These are phyloP conservation scores for Aethes cnicana DNA, from an alignment of 2,888 invertebrate genomes.

Conservation along the genomic window DNA sequence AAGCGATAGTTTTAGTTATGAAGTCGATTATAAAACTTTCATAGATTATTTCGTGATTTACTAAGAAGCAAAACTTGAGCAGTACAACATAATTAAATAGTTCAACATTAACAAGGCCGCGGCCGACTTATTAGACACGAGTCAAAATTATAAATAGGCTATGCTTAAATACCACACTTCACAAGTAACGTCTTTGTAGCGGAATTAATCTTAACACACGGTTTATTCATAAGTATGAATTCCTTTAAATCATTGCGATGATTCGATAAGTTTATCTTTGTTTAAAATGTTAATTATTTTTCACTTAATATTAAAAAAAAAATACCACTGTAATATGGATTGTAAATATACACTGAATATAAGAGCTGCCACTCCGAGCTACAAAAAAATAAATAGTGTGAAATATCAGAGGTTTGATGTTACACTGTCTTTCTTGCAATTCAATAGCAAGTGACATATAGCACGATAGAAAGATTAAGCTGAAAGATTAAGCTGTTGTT, in stretches of 20 bases:
- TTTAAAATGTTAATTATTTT: too few species aligned
- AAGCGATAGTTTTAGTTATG: constrained; percentile 37
- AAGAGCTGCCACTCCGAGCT: too few species aligned
- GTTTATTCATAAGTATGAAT: not conserved
- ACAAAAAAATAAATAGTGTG: too few species aligned
- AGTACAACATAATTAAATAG: constrained; percentile 35
- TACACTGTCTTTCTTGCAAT: too few species aligned
- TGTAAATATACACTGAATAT: too few species aligned
- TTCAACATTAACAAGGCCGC: constrained; percentile 22
- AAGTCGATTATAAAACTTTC: constrained; percentile 7
- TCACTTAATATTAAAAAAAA: too few species aligned
- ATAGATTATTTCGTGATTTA: constrained; percentile 30
- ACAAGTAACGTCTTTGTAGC: not conserved
- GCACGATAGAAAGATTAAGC: too few species aligned
- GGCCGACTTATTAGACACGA: not conserved
- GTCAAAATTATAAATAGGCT: constrained; percentile 19
- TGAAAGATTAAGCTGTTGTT: too few species aligned
- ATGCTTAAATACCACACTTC: constrained; percentile 5
- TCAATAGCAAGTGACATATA: too few species aligned
- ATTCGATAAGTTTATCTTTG: not conserved
- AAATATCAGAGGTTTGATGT: too few species aligned
- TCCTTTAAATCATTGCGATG: not conserved
- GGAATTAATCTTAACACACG: constrained; percentile 2
- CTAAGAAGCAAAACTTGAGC: constrained; percentile 39
- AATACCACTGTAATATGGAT: too few species aligned